A percentile compares a stretch with the other conserved stretches of the same genome.
Evolutionary conservation across 1,140 invertebrate genomes (phyloP).

Genomic region (Drosophila ironensis): DNA sequence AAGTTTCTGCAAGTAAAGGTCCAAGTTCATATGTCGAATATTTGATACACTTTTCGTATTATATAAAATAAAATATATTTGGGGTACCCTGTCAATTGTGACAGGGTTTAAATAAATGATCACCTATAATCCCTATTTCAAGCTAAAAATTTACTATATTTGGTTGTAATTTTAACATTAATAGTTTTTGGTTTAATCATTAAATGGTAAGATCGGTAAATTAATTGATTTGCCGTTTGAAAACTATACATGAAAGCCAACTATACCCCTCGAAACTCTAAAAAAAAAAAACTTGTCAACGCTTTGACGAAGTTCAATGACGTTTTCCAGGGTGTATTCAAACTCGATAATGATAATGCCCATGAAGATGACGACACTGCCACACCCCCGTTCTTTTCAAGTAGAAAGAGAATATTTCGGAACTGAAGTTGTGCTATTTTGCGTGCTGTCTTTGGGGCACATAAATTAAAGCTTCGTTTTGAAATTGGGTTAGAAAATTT

Average conservation of each 20-base stretch:
- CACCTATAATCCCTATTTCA: too few relatives aligned
- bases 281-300: conserved; percentile 45
- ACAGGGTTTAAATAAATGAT: too few relatives aligned
- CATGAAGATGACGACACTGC: conserved; percentile 49
- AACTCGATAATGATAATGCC: conserved; percentile 14
- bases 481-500: conserved; percentile 50
- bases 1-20: conserved; percentile 3
- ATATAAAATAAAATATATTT: too few relatives aligned
- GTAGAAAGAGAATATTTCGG: not conserved
- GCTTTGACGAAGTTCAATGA: conserved; percentile 41
- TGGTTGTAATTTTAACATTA: too few relatives aligned
- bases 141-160: too few relatives aligned
- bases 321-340: not conserved
- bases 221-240: too few relatives aligned
- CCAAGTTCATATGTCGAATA: not conserved
- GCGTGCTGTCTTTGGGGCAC: conserved; percentile 4
- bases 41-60: not conserved
- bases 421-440: conserved; percentile 14
- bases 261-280: not conserved
- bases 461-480: conserved; percentile 74
- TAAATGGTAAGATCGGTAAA: too few relatives aligned
- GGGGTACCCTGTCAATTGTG: not conserved
- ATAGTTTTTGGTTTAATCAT: too few relatives aligned
- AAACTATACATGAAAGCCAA: not conserved
- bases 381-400: conserved; percentile 58